Evolutionary conservation across 1,140 invertebrate species (phyloP).

Genomic region (Rhyzopertha dominica): DNA sequence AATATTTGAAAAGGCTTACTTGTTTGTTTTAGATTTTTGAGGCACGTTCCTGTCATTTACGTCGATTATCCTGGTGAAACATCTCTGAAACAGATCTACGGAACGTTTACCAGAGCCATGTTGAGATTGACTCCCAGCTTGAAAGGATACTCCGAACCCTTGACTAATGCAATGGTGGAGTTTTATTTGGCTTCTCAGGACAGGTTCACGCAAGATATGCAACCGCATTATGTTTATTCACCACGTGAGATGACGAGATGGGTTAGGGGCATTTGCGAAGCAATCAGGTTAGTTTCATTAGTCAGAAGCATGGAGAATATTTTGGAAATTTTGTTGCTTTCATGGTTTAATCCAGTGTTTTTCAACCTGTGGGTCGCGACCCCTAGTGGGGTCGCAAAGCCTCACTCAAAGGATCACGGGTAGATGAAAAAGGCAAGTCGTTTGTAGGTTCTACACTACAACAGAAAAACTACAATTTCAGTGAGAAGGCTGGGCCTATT

Average conservation of each 20-base stretch:
- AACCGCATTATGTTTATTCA: conserved; percentile 99
- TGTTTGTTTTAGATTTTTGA: conserved; percentile 68
- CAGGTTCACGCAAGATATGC: conserved; percentile 99
- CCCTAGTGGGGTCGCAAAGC: no score
- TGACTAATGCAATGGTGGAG: conserved; percentile 99
- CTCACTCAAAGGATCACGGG: no score
- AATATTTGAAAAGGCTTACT: neutral
- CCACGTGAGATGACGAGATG: conserved; percentile 99
- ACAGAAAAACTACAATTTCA: no score
- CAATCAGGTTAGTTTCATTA: conserved; percentile 64
- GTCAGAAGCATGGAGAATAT: no score
- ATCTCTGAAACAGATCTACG: conserved; percentile 97
- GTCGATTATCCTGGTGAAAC: conserved; percentile 99
- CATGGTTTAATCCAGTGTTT: no score
- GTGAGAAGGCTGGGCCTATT: no score
- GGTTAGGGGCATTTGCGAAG: conserved; percentile 99
- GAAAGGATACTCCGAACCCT: conserved; percentile 87
- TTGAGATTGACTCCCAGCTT: conserved; percentile 85
- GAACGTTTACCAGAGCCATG: conserved; percentile 97
- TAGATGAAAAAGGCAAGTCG: no score
- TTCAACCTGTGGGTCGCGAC: no score
- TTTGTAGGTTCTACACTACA: no score
- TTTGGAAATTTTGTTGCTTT: no score
- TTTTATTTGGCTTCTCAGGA: conserved; percentile 97
- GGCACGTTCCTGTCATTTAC: conserved; percentile 97